These are phyloP conservation scores for Buceros bicornis DNA, from an alignment of 2,797 vertebrate genomes.

Conservation along the genomic window DNA sequence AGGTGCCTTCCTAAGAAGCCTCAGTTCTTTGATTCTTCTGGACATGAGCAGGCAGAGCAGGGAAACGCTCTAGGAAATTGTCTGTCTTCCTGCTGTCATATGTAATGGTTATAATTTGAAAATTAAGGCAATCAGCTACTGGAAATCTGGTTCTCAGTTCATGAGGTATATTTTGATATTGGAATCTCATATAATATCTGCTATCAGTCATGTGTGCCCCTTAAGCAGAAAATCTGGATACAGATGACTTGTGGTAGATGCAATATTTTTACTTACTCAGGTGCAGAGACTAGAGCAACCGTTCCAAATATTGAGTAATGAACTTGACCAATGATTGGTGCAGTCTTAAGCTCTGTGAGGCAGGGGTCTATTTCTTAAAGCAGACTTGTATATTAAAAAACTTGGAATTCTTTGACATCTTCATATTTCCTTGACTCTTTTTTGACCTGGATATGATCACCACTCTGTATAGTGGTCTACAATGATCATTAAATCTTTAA, in stretches of 20 bases:
- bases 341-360: background rate
- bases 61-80: background rate
- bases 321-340: background rate
- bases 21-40: background rate
- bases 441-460: background rate
- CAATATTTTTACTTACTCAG: background rate
- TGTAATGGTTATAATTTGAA: background rate
- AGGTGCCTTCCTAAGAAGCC: rapidly evolving
- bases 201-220: background rate
- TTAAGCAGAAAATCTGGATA: background rate
- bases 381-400: background rate
- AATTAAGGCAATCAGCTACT: background rate
- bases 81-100: background rate
- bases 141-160: background rate
- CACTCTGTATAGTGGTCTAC: background rate
- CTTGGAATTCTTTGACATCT: background rate
- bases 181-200: background rate
- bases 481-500: background rate
- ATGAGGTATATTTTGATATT: background rate
- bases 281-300: background rate
- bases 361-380: background rate
- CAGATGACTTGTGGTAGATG: background rate
- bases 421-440: background rate
- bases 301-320: background rate
- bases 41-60: background rate